Percentiles rank a stretch among this genome's conserved stretches.
phyloP scores from a whole-genome alignment of 2,888 invertebrate genomes.

The Oxyteleia sp. region DNA sequence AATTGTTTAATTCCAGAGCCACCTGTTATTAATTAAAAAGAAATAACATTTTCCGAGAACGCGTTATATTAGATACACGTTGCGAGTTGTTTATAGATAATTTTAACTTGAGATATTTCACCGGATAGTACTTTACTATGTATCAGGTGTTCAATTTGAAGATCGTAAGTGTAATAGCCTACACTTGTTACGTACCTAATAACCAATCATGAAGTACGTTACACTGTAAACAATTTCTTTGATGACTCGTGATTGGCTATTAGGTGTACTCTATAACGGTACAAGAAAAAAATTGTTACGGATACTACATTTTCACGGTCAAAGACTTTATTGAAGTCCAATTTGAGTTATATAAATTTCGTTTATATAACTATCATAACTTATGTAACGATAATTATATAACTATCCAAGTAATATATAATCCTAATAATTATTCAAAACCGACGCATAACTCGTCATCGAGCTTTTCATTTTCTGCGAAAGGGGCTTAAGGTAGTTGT shows the following conservation, averaged over 20 bases:
- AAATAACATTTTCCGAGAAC: background rate
- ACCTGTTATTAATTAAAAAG: conserved; percentile 1
- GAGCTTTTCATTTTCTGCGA: too few relatives aligned
- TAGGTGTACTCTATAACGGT: conserved; percentile 43
- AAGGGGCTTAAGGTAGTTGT: too few relatives aligned
- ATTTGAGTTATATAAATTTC: conserved; percentile 29
- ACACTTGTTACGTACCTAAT: conserved; percentile 63
- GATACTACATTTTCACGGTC: conserved; percentile 31
- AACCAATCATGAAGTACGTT: conserved; percentile 55
- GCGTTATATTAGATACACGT: conserved; percentile 5
- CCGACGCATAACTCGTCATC: background rate
- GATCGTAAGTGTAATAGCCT: conserved; percentile 59
- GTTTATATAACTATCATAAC: too few relatives aligned
- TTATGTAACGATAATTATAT: too few relatives aligned
- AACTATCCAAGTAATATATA: too few relatives aligned
- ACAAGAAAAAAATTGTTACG: conserved; percentile 34
- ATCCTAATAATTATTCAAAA: conserved; percentile 18
- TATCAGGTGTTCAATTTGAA: conserved; percentile 59
- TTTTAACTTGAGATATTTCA: conserved; percentile 5
- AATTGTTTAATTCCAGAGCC: too few relatives aligned
- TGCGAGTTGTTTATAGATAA: conserved; percentile 20
- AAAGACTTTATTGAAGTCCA: conserved; percentile 17
- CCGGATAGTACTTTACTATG: conserved; percentile 6
- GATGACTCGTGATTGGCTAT: conserved; percentile 39
- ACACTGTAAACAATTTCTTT: conserved; percentile 54